Conservation (phyloP, 64 coral and sea anemone species). For the Stichodactyla mertensii region DNA sequence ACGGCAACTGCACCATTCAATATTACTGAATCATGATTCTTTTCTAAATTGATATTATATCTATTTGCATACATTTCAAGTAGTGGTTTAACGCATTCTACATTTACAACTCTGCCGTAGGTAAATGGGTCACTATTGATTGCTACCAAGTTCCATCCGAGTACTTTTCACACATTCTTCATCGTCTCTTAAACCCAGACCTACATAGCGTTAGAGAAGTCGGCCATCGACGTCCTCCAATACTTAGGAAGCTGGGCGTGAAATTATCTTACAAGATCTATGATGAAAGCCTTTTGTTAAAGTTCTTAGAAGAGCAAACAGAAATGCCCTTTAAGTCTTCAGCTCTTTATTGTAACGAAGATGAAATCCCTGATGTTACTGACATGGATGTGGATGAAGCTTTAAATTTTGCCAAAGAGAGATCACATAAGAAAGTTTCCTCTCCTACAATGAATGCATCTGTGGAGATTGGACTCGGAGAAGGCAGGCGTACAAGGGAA, state of each 20-base stretch:
- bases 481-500: not conserved
- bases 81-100: too few species aligned
- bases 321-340: not conserved
- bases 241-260: not conserved
- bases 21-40: too few species aligned
- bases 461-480: not conserved
- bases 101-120: not conserved
- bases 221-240: not conserved
- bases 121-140: constrained; percentile 2
- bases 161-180: constrained; percentile 2
- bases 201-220: constrained; percentile 6
- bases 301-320: not conserved
- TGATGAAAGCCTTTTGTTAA: not conserved
- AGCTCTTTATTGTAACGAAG: not conserved
- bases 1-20: too few species aligned
- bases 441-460: not conserved
- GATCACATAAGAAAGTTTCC: not conserved
- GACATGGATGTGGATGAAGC: not conserved
- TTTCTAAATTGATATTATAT: too few species aligned
- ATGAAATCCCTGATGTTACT: not conserved
- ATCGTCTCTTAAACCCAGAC: not conserved
- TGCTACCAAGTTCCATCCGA: not conserved
- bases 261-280: not conserved
- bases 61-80: too few species aligned
- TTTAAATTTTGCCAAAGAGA: not conserved